A percentile compares a stretch with the other conserved stretches of the same genome.
phyloP scores from a whole-genome alignment of 2,797 vertebrate species.

The Parambassis ranga region DNA sequence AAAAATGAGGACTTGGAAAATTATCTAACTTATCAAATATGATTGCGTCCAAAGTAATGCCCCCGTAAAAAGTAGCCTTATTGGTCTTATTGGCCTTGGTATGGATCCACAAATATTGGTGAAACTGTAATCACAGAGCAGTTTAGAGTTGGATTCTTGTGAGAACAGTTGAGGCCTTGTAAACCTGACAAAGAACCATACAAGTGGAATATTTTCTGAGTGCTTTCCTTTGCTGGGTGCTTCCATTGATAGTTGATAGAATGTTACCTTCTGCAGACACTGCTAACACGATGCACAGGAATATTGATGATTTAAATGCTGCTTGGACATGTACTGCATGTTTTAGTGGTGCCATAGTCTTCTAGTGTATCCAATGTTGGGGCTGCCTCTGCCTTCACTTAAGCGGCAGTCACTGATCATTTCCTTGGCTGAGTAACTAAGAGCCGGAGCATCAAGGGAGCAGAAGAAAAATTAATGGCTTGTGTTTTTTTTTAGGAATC shows the following conservation, averaged over 20 bases:
- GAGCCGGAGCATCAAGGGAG: slow-evolving; percentile 8
- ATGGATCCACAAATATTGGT: too few relatives aligned
- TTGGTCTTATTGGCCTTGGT: background rate
- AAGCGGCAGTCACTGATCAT: slow-evolving; percentile 62
- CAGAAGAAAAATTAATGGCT: slow-evolving; percentile 41
- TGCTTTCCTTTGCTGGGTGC: background rate
- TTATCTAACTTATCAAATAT: slow-evolving; percentile 32
- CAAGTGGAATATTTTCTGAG: background rate
- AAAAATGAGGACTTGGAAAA: slow-evolving; percentile 42
- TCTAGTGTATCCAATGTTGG: slow-evolving; percentile 7
- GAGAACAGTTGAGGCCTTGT: background rate
- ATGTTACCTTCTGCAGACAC: too few relatives aligned
- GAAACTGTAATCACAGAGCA: too few relatives aligned
- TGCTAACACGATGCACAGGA: too few relatives aligned
- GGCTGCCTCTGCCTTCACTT: slow-evolving; percentile 31
- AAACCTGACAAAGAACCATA: slow-evolving; percentile 8
- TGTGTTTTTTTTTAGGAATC: slow-evolving; percentile 59
- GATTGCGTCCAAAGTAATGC: slow-evolving; percentile 3
- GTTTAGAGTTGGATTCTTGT: background rate
- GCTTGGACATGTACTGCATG: too few relatives aligned
- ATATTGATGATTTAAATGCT: too few relatives aligned
- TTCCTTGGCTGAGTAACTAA: slow-evolving; percentile 47
- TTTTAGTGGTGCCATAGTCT: slow-evolving; percentile 19
- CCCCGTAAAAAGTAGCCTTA: background rate
- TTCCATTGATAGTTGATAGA: background rate